These are phyloP conservation scores for Tolmerus cingulatus DNA, from an alignment of 2,888 invertebrate species.

Conservation along the genomic window DNA sequence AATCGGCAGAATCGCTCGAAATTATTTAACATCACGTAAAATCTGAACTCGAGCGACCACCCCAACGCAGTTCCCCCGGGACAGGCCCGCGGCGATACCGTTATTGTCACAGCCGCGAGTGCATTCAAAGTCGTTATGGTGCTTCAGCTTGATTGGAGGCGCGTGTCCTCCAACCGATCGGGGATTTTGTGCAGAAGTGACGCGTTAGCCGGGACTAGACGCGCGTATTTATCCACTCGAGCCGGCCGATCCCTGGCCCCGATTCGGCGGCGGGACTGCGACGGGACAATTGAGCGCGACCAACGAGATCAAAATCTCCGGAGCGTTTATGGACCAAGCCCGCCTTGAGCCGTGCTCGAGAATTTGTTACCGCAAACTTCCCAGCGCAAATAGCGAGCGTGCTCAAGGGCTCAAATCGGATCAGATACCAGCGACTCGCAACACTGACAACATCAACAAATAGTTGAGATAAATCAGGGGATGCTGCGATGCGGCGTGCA, in stretches of 20 bases:
- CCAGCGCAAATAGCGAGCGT: slow-evolving; percentile 40
- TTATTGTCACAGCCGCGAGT: not conserved
- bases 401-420: slow-evolving; percentile 46
- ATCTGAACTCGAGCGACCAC: slow-evolving; percentile 39
- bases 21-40: slow-evolving; percentile 48
- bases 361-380: slow-evolving; percentile 14
- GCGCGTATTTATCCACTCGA: slow-evolving; percentile 18
- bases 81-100: not conserved
- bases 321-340: slow-evolving; percentile 5
- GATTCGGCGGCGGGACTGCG: not conserved
- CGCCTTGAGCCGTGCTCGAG: slow-evolving; percentile 22
- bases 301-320: slow-evolving; percentile 6
- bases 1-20: slow-evolving; percentile 40
- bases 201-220: not conserved
- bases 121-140: slow-evolving; percentile 18
- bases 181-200: slow-evolving; percentile 7
- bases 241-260: not conserved
- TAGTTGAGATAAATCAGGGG: slow-evolving; percentile 8
- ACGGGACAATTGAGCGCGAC: not conserved
- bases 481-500: not conserved
- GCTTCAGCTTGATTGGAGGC: slow-evolving; percentile 34
- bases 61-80: slow-evolving; percentile 14
- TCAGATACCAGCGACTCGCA: slow-evolving; percentile 20
- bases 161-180: slow-evolving; percentile 29
- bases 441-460: slow-evolving; percentile 45